Evolutionary conservation across 1,140 invertebrate species (phyloP).

Genomic region (Platyura marginata): DNA sequence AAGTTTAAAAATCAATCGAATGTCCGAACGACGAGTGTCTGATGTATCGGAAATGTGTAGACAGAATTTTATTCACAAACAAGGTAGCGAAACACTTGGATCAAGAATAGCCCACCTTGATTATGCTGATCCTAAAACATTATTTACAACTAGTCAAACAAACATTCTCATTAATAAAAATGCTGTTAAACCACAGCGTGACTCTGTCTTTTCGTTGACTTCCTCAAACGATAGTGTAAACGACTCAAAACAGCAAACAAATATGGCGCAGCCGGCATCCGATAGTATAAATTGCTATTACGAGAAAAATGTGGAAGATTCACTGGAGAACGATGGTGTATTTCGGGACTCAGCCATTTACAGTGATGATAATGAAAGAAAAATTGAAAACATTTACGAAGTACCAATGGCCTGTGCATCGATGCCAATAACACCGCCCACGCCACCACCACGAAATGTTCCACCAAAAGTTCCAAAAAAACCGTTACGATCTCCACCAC

Average conservation of each 20-base stretch:
- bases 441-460: not conserved
- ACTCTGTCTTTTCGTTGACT: constrained; percentile 37
- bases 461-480: constrained; percentile 4
- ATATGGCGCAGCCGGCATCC: constrained; percentile 5
- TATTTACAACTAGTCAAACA: constrained; percentile 28
- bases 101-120: constrained; percentile 73
- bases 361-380: constrained; percentile 35
- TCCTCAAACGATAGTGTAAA: constrained; percentile 38
- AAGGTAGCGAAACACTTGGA: constrained; percentile 63
- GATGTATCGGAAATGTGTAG: constrained; percentile 19
- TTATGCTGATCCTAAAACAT: constrained; percentile 56
- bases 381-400: constrained; percentile 9
- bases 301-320: constrained; percentile 20
- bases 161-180: constrained; percentile 30
- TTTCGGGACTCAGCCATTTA: constrained; percentile 72
- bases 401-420: constrained; percentile 11
- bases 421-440: not conserved
- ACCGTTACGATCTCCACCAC: constrained; percentile 7
- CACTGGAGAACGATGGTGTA: constrained; percentile 36
- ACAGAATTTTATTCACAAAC: constrained; percentile 37
- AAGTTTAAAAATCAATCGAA: constrained; percentile 6
- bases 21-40: constrained; percentile 17
- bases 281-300: constrained; percentile 13
- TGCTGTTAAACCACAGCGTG: constrained; percentile 24
- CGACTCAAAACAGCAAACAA: constrained; percentile 12